Evolutionary conservation across 2,113 vertebrate genomes (phyloP).

Genomic region (Percopsis transmontana): DNA sequence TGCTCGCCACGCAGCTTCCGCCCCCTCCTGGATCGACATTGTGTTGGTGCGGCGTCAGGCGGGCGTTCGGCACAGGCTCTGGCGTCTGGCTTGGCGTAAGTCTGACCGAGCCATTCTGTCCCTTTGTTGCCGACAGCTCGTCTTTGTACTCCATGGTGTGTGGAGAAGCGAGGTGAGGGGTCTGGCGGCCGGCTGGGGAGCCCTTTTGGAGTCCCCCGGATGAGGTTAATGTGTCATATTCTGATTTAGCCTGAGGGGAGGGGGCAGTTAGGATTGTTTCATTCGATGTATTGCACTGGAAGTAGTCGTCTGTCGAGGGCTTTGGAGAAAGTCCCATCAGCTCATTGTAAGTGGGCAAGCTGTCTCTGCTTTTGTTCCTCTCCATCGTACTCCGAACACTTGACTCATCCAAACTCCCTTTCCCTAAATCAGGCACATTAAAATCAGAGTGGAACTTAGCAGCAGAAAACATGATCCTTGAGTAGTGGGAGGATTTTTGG

Average conservation of each 20-base stretch:
- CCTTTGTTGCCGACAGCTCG: slow-evolving; percentile 83
- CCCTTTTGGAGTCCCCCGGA: slow-evolving; percentile 91
- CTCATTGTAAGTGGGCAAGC: slow-evolving; percentile 86
- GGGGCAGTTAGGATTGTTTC: slow-evolving; percentile 95
- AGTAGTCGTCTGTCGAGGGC: slow-evolving; percentile 91
- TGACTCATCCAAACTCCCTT: slow-evolving; percentile 83
- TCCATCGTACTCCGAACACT: slow-evolving; percentile 87
- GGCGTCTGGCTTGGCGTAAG: slow-evolving; percentile 82
- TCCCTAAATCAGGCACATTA: slow-evolving; percentile 89
- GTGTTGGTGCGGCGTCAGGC: slow-evolving; percentile 89
- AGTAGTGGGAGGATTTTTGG: slow-evolving; percentile 86
- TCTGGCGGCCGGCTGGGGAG: slow-evolving; percentile 87
- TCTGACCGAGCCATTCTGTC: slow-evolving; percentile 76
- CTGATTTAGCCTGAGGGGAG: slow-evolving; percentile 91
- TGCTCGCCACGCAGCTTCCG: slow-evolving; percentile 83
- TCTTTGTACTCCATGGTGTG: slow-evolving; percentile 91
- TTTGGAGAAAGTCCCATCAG: slow-evolving; percentile 90
- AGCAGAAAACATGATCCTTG: slow-evolving; percentile 88
- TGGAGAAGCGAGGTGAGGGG: slow-evolving; percentile 84
- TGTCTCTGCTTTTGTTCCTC: slow-evolving; percentile 88
- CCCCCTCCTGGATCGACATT: slow-evolving; percentile 83
- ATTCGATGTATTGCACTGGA: slow-evolving; percentile 98
- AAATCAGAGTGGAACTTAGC: slow-evolving; percentile 90
- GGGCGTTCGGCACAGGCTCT: slow-evolving; percentile 87
- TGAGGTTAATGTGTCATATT: slow-evolving; percentile 89